Percentiles rank a stretch among this genome's conserved stretches.
phyloP scores from a whole-genome alignment of 2,888 invertebrate species.

The Carterocephalus palaemon region DNA sequence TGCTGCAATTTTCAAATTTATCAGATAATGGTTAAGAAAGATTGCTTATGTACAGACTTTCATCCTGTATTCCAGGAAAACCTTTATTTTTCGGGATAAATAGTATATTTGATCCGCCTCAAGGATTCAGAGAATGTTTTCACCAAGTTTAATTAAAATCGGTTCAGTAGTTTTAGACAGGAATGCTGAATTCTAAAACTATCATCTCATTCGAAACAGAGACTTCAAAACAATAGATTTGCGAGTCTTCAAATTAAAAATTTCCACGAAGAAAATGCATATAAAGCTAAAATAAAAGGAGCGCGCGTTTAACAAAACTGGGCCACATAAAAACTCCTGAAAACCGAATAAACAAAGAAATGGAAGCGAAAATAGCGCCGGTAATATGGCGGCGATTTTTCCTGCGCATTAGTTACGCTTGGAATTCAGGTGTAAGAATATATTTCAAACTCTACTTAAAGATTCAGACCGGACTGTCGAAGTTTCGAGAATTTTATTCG shows the following conservation, averaged over 20 bases:
- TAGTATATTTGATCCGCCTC: too few species aligned
- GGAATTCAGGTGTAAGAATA: conserved; percentile 32
- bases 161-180: too few species aligned
- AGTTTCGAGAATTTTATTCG: conserved; percentile 38
- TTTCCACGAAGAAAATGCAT: conserved; percentile 21
- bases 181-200: neutral
- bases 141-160: too few species aligned
- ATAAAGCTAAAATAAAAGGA: conserved; percentile 22
- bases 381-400: conserved; percentile 22
- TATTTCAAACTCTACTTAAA: conserved; percentile 39
- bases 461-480: conserved; percentile 36
- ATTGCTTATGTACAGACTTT: too few species aligned
- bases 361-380: conserved; percentile 20
- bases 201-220: neutral
- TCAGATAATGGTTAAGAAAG: too few species aligned
- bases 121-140: too few species aligned
- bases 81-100: too few species aligned
- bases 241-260: conserved; percentile 21
- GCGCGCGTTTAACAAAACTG: conserved; percentile 21
- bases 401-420: conserved; percentile 20
- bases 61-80: too few species aligned
- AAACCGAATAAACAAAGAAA: conserved; percentile 25
- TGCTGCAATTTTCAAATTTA: too few species aligned
- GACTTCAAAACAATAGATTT: conserved; percentile 9
- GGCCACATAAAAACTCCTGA: conserved; percentile 23